Evolutionary conservation across 2,113 vertebrate genomes (phyloP).

Genomic region (Oncorhynchus nerka): DNA sequence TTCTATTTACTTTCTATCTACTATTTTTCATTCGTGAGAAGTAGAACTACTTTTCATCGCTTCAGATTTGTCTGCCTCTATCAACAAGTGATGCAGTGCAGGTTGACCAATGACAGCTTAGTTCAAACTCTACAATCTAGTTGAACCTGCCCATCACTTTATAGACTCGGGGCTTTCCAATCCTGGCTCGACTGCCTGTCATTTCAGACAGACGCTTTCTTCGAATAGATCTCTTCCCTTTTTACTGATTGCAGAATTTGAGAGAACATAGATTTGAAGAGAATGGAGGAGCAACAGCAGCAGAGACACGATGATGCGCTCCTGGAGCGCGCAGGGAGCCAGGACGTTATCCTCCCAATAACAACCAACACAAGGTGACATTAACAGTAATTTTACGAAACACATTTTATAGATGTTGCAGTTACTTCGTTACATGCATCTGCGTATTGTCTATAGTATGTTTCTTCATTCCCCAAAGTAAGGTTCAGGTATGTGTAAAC

Average conservation of each 20-base stretch:
- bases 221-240: background rate
- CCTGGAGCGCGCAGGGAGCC: background rate
- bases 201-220: no score
- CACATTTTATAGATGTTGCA: no score
- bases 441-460: no score
- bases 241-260: background rate
- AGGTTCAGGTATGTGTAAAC: no score
- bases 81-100: slow-evolving; percentile 58
- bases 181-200: background rate
- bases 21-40: no score
- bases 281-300: slow-evolving; percentile 14
- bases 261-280: background rate
- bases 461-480: no score
- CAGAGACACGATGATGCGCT: background rate
- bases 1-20: no score
- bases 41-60: background rate
- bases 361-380: no score
- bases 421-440: no score
- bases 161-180: slow-evolving; percentile 35
- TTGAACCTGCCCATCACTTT: slow-evolving; percentile 4
- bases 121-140: slow-evolving; percentile 4
- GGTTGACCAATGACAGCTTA: slow-evolving; percentile 53
- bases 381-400: no score
- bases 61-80: slow-evolving; percentile 52
- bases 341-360: background rate